Evolutionary conservation across 2,888 invertebrate genomes (phyloP).

Genomic region (Leucozona laternaria): DNA sequence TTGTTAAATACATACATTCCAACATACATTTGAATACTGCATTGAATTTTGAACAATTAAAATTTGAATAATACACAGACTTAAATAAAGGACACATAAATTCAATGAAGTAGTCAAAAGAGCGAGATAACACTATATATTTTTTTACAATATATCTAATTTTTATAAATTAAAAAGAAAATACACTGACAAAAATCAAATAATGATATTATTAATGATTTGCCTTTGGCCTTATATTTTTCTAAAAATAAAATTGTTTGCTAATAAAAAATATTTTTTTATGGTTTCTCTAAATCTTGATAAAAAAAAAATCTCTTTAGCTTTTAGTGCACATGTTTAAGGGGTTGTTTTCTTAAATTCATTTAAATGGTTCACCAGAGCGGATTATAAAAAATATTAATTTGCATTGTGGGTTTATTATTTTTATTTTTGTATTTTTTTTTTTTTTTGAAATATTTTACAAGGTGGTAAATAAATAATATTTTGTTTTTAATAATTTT

Average conservation of each 20-base stretch:
- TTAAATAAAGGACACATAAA: conserved; percentile 39
- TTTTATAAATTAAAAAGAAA: conserved; percentile 30
- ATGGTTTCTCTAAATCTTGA: conserved; percentile 68
- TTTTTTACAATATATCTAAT: conserved; percentile 40
- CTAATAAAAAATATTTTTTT: conserved; percentile 57
- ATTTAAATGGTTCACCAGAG: conserved; percentile 37
- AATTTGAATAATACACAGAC: conserved; percentile 6
- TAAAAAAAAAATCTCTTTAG: conserved; percentile 43
- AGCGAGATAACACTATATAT: conserved; percentile 49
- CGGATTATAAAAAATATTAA: conserved; percentile 31
- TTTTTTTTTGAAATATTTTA: conserved; percentile 7
- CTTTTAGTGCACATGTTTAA: conserved; percentile 63
- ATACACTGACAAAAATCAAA: conserved; percentile 49
- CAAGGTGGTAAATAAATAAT: conserved; percentile 10
- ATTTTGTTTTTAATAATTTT: conserved; percentile 22
- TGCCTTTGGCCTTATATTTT: conserved; percentile 53
- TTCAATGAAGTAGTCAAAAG: conserved; percentile 73
- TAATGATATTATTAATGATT: conserved; percentile 68
- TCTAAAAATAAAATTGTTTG: conserved; percentile 66
- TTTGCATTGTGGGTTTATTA: conserved; percentile 46
- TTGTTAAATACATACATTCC: neutral
- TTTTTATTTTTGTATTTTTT: neutral
- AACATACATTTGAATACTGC: conserved; percentile 38
- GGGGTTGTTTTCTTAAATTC: conserved; percentile 31
- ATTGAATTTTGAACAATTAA: conserved; percentile 50